These are phyloP conservation scores for Dromaius novaehollandiae DNA, from an alignment of 2,113 vertebrate genomes.

Conservation along the genomic window DNA sequence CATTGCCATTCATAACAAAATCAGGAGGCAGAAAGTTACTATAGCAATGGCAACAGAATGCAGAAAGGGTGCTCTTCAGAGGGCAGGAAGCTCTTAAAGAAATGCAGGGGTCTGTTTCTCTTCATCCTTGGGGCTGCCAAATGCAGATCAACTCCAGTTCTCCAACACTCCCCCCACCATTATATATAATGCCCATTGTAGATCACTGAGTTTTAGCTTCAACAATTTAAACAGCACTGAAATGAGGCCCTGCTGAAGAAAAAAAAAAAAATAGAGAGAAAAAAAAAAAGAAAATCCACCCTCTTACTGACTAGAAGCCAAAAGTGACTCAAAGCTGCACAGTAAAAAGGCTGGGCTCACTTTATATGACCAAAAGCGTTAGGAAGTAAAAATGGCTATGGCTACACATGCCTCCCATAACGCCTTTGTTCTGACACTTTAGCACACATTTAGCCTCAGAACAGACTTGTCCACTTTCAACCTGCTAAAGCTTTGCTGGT, in stretches of 20 bases:
- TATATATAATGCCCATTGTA: accelerated
- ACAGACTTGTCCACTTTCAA: not conserved
- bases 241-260: not conserved
- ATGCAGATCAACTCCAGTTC: not conserved
- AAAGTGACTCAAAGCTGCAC: not conserved
- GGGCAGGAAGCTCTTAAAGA: not conserved
- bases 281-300: not conserved
- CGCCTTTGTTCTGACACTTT: not conserved
- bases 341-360: not conserved
- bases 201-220: not conserved
- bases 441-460: too few species aligned
- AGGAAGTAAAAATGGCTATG: not conserved
- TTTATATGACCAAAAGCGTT: not conserved
- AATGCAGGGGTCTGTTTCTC: not conserved
- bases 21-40: slow-evolving; percentile 54
- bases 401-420: not conserved
- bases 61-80: not conserved
- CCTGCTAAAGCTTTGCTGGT: not conserved
- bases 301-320: not conserved
- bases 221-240: not conserved
- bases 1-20: slow-evolving; percentile 33
- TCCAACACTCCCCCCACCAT: accelerated
- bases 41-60: slow-evolving; percentile 59
- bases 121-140: not conserved
- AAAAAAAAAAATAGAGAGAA: not conserved